A percentile compares a stretch with the other conserved stretches of the same genome.
phyloP scores from a whole-genome alignment of 2,113 vertebrate species.

The Eulacestoma nigropectus region DNA sequence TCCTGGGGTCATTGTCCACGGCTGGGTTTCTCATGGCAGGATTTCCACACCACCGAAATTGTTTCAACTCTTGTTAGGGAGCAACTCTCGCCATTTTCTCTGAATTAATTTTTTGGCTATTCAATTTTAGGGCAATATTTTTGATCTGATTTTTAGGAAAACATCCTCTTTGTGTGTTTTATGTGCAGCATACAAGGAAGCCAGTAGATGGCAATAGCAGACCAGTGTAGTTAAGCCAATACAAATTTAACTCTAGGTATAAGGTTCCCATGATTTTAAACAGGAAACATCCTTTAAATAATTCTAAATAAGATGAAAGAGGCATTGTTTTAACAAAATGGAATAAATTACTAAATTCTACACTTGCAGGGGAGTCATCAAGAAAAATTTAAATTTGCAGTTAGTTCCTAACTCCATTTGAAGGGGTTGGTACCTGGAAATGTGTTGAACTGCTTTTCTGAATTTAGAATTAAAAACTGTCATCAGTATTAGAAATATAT shows the following conservation, averaged over 20 bases:
- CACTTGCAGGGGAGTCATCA: background rate
- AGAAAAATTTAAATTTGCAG: conserved; percentile 19
- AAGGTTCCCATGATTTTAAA: conserved; percentile 14
- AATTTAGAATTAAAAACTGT: conserved; percentile 55
- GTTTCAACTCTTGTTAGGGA: conserved; percentile 14
- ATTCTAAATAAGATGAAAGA: conserved; percentile 37
- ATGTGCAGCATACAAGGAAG: background rate
- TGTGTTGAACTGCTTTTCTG: conserved; percentile 31
- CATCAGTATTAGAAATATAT: background rate
- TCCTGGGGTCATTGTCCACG: conserved; percentile 23
- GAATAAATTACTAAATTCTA: conserved; percentile 39
- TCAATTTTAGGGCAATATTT: background rate
- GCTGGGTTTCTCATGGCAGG: background rate
- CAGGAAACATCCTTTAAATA: conserved; percentile 19
- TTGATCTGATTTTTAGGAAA: background rate
- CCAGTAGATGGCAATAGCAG: conserved; percentile 77
- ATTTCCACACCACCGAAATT: conserved; percentile 12
- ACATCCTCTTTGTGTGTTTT: background rate
- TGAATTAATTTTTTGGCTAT: background rate
- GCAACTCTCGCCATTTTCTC: background rate
- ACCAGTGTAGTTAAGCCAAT: conserved; percentile 12
- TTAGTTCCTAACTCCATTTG: background rate
- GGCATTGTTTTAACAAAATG: conserved; percentile 17
- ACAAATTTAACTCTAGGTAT: background rate
- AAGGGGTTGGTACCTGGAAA: background rate